Percentiles rank a stretch among this genome's conserved stretches.
Conservation (phyloP, 2,888 invertebrate species). For the Melanostoma scalare region DNA sequence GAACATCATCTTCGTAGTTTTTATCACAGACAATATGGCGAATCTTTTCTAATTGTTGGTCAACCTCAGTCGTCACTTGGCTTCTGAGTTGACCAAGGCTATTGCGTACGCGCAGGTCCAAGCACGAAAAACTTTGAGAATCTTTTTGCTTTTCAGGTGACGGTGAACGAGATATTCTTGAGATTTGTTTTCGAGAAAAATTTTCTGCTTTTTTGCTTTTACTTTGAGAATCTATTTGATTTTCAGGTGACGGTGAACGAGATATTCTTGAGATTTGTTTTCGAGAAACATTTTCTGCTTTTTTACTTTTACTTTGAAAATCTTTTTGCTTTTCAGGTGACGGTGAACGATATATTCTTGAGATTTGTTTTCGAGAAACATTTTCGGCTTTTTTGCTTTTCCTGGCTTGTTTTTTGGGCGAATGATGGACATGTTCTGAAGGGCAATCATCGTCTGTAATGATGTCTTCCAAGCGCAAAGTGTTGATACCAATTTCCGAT, state of each 20-base stretch:
- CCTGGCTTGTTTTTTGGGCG: too few relatives aligned
- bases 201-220: too few relatives aligned
- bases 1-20: slow-evolving; percentile 25
- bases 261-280: too few relatives aligned
- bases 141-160: slow-evolving; percentile 14
- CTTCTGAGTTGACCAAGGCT: slow-evolving; percentile 31
- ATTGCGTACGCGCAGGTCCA: slow-evolving; percentile 49
- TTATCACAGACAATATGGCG: slow-evolving; percentile 26
- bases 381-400: not conserved
- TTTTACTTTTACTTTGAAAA: too few relatives aligned
- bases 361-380: not conserved
- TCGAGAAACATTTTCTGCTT: too few relatives aligned
- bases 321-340: too few relatives aligned
- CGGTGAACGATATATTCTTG: not conserved
- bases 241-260: too few relatives aligned
- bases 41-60: slow-evolving; percentile 27
- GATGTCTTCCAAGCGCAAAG: slow-evolving; percentile 40
- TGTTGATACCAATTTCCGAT: not conserved
- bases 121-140: not conserved
- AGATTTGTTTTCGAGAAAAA: too few relatives aligned
- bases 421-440: not conserved
- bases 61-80: too few relatives aligned
- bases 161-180: not conserved
- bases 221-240: too few relatives aligned
- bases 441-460: slow-evolving; percentile 35